Evolutionary conservation across 2,888 invertebrate genomes (phyloP).

Genomic region (Chymomyza fuscimana): DNA sequence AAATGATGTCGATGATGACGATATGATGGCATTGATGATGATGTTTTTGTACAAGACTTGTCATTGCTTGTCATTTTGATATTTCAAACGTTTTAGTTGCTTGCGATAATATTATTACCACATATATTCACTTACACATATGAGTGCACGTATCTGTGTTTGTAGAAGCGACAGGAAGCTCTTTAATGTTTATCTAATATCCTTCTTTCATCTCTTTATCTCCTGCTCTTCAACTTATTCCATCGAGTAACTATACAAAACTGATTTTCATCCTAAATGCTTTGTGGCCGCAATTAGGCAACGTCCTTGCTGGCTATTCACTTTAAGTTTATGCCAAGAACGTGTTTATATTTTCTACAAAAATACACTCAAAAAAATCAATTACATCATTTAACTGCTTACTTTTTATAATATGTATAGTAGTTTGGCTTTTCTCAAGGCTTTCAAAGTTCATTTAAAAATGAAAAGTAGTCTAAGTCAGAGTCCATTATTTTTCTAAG

Average conservation of each 20-base stretch:
- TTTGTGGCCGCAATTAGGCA: constrained; percentile 53
- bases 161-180: background rate
- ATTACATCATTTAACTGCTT: too few species aligned
- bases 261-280: constrained; percentile 48
- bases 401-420: too few species aligned
- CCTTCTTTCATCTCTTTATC: background rate
- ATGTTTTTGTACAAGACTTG: constrained; percentile 43
- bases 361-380: background rate
- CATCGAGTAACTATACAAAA: constrained; percentile 48
- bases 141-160: background rate
- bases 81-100: constrained; percentile 47
- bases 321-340: constrained; percentile 32
- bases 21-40: constrained; percentile 17
- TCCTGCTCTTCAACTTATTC: background rate
- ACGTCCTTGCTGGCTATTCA: constrained; percentile 34
- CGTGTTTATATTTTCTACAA: constrained; percentile 37
- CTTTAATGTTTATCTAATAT: background rate
- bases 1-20: constrained; percentile 13
- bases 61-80: constrained; percentile 60
- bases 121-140: constrained; percentile 32
- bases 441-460: too few species aligned
- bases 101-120: constrained; percentile 48
- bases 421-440: too few species aligned
- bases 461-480: too few species aligned
- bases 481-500: too few species aligned